Conservation (phyloP, 2,113 vertebrate genomes). For the Heterotis niloticus region DNA sequence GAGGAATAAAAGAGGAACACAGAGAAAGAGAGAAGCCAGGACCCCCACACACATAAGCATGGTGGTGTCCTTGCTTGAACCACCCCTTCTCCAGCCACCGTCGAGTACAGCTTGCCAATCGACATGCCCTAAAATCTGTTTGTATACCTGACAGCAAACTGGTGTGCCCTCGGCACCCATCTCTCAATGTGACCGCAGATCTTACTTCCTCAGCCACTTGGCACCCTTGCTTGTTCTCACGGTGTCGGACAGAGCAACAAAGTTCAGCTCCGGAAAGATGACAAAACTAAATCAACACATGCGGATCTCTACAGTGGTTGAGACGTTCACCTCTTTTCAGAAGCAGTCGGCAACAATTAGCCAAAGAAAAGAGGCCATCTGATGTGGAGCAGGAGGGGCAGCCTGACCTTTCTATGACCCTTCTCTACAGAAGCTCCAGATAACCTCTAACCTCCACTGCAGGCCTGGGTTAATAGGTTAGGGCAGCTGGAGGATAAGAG, state of each 20-base stretch:
- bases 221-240: background rate
- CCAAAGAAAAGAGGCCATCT: slow-evolving; percentile 42
- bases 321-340: slow-evolving; percentile 22
- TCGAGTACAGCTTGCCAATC: background rate
- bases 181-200: background rate
- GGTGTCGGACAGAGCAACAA: background rate
- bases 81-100: background rate
- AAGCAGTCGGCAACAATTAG: slow-evolving; percentile 46
- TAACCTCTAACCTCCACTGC: slow-evolving; percentile 29
- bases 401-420: slow-evolving; percentile 15
- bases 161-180: background rate
- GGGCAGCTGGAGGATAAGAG: slow-evolving; percentile 28
- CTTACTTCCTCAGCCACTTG: background rate
- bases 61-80: background rate
- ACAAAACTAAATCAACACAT: background rate
- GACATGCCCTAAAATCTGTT: background rate
- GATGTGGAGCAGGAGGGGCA: slow-evolving; percentile 27
- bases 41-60: background rate
- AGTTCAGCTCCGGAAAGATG: background rate
- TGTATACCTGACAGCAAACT: background rate
- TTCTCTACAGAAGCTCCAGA: background rate
- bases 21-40: background rate
- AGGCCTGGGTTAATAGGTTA: background rate
- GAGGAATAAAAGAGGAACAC: too few relatives aligned
- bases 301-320: slow-evolving; percentile 1